These are phyloP conservation scores for Palaemon carinicauda DNA, from an alignment of 1,140 invertebrate species.

Conservation along the genomic window DNA sequence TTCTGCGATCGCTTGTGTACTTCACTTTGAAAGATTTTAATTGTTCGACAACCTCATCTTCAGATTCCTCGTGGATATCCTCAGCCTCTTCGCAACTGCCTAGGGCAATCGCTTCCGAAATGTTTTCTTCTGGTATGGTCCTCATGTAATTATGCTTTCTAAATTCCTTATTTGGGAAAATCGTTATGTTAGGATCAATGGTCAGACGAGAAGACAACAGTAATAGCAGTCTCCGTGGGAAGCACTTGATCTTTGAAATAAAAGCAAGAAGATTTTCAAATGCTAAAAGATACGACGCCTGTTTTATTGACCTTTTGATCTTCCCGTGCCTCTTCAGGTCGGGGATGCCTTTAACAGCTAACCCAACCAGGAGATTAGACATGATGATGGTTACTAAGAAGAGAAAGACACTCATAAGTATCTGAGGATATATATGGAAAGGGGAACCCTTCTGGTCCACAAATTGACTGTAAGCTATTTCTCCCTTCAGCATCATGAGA, in stretches of 20 bases:
- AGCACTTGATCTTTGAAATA: not conserved
- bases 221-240: not conserved
- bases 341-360: constrained; percentile 59
- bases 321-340: constrained; percentile 25
- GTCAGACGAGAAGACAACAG: no score
- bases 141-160: no score
- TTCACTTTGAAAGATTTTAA: no score
- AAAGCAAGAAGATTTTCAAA: constrained; percentile 22
- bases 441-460: constrained; percentile 31
- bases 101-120: no score
- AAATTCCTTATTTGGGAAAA: no score
- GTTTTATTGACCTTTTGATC: constrained; percentile 18
- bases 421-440: constrained; percentile 25
- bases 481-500: constrained; percentile 57
- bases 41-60: no score
- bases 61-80: no score
- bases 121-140: no score
- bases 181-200: no score
- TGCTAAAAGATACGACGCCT: constrained; percentile 11
- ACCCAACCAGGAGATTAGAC: constrained; percentile 60
- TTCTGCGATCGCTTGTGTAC: no score
- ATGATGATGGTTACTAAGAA: constrained; percentile 59
- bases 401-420: constrained; percentile 57
- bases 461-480: constrained; percentile 47
- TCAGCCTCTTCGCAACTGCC: no score